A percentile compares a stretch with the other conserved stretches of the same genome.
Evolutionary conservation across 2,113 vertebrate species (phyloP).

Genomic region (Tetrao urogallus): DNA sequence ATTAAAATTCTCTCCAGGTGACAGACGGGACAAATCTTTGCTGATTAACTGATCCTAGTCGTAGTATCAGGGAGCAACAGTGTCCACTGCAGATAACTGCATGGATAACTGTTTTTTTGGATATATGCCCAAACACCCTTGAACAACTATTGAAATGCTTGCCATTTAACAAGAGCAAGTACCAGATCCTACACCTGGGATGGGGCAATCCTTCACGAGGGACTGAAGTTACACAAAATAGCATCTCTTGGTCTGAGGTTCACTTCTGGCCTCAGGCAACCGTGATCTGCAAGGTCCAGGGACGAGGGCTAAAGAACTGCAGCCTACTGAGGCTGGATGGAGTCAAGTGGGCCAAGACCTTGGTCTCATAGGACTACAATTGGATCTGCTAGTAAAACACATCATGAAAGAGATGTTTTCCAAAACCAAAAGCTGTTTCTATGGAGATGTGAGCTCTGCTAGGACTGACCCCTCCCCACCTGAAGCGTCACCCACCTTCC

Average conservation of each 20-base stretch:
- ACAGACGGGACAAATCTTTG: background rate
- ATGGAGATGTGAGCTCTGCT: background rate
- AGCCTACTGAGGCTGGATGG: rapidly evolving
- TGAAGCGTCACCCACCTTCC: background rate
- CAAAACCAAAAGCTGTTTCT: background rate
- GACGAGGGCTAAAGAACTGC: background rate
- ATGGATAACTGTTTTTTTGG: background rate
- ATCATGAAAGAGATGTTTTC: background rate
- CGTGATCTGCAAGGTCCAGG: background rate
- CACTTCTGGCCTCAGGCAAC: background rate
- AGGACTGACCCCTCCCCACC: background rate
- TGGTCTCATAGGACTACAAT: background rate
- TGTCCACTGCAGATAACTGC: background rate
- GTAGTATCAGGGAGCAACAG: background rate
- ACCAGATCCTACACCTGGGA: background rate
- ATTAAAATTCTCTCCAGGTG: background rate
- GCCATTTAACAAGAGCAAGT: background rate
- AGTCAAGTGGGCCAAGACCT: background rate
- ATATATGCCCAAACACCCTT: rapidly evolving
- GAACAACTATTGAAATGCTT: background rate
- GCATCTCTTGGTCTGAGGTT: background rate
- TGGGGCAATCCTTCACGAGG: background rate
- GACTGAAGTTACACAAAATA: background rate
- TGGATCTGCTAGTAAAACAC: background rate
- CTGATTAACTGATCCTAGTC: background rate